Evolutionary conservation across 2,888 invertebrate species (phyloP).

Genomic region (Teleogryllus oceanicus): DNA sequence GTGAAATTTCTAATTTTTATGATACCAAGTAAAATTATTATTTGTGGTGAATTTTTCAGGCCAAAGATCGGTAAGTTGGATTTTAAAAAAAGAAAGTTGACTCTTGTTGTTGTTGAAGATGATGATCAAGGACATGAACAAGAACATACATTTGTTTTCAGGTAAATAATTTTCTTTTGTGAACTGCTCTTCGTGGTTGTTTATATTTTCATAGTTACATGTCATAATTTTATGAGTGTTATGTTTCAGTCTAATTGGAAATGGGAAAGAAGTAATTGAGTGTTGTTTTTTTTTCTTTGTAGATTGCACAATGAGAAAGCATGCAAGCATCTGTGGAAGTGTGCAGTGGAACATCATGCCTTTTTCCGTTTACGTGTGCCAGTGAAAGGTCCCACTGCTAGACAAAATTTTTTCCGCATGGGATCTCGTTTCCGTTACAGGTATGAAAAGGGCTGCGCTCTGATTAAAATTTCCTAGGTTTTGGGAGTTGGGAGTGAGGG

Average conservation of each 20-base stretch:
- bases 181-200: too few relatives aligned
- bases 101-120: slow-evolving; percentile 96
- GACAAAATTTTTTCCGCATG: slow-evolving; percentile 97
- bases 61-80: slow-evolving; percentile 97
- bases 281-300: slow-evolving; percentile 23
- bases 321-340: slow-evolving; percentile 99
- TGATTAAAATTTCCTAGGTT: not conserved
- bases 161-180: slow-evolving; percentile 46
- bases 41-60: slow-evolving; percentile 48
- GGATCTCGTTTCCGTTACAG: slow-evolving; percentile 92
- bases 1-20: not conserved
- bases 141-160: slow-evolving; percentile 98
- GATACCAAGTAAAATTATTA: not conserved
- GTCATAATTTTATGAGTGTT: too few relatives aligned
- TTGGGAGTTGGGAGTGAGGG: too few relatives aligned
- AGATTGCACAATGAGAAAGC: slow-evolving; percentile 92
- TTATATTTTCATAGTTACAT: too few relatives aligned
- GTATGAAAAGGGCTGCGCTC: slow-evolving; percentile 43
- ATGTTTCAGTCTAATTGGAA: too few relatives aligned
- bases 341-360: slow-evolving; percentile 98
- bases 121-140: slow-evolving; percentile 95
- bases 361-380: slow-evolving; percentile 94
- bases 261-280: not conserved
- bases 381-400: slow-evolving; percentile 79
- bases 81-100: slow-evolving; percentile 96